These are phyloP conservation scores for Tylochromis polylepis DNA, from an alignment of 2,113 vertebrate species.

Conservation along the genomic window DNA sequence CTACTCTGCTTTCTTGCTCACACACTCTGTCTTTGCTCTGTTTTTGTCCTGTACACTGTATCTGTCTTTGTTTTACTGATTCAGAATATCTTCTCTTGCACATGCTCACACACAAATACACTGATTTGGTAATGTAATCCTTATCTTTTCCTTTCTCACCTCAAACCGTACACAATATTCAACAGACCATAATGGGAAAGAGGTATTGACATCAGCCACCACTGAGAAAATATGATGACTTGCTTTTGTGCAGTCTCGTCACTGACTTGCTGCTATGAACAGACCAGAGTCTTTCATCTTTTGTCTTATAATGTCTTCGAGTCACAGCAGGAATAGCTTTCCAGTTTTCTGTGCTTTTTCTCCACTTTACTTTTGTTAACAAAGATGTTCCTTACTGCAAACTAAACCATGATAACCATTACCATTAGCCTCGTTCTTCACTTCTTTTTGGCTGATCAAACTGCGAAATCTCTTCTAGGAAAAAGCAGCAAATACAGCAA, in stretches of 20 bases:
- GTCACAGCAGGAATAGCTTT: not conserved
- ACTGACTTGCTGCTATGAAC: not conserved
- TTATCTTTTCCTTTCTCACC: conserved; percentile 15
- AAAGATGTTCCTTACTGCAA: conserved; percentile 3
- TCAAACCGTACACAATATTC: conserved; percentile 24
- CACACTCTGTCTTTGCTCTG: not conserved
- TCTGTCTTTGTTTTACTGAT: conserved; percentile 22
- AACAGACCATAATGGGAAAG: conserved; percentile 43
- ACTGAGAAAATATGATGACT: conserved; percentile 44
- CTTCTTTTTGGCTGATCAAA: not conserved
- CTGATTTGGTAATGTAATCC: conserved; percentile 16
- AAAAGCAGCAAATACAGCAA: not conserved
- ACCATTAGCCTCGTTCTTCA: not conserved
- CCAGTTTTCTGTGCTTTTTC: conserved; percentile 14
- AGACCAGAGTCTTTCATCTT: not conserved
- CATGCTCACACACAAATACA: not conserved
- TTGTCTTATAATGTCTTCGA: conserved; percentile 26
- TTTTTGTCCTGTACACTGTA: not conserved
- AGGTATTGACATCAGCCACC: conserved; percentile 40
- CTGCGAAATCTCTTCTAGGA: not conserved
- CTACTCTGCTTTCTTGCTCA: not conserved
- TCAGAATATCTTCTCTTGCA: not conserved
- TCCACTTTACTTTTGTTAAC: conserved; percentile 9
- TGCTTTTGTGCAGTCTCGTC: conserved; percentile 27
- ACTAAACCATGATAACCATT: not conserved